Percentiles rank a stretch among this genome's conserved stretches.
These are phyloP conservation scores for Vombatus ursinus DNA, from an alignment of 2,113 vertebrate species.

Conservation along the genomic window DNA sequence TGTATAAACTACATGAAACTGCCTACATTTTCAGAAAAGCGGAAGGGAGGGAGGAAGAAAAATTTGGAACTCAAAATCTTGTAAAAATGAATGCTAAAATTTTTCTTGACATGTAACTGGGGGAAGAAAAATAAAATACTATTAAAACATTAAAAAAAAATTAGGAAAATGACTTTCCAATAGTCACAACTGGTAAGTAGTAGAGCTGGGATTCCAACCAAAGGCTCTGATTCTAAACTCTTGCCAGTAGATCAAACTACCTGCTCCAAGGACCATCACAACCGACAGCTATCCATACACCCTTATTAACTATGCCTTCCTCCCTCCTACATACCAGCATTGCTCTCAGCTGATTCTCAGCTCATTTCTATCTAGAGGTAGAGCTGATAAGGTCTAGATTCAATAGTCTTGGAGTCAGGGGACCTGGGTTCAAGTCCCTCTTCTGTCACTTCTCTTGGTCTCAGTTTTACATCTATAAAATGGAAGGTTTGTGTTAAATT, in stretches of 20 bases:
- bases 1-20: too few relatives aligned
- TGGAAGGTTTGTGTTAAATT: not conserved
- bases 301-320: accelerated
- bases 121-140: too few relatives aligned
- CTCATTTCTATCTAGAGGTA: not conserved
- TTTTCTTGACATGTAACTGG: too few relatives aligned
- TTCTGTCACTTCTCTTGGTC: not conserved
- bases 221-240: not conserved
- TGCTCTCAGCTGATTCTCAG: not conserved
- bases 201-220: slow-evolving; percentile 5
- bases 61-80: too few relatives aligned
- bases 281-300: too few relatives aligned
- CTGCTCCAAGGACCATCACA: not conserved
- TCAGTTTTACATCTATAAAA: not conserved
- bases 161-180: not conserved
- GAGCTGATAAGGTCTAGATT: not conserved
- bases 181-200: not conserved
- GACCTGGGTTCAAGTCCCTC: too few relatives aligned
- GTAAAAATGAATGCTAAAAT: too few relatives aligned
- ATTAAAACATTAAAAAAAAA: too few relatives aligned
- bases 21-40: too few relatives aligned
- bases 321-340: not conserved
- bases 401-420: not conserved
- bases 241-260: accelerated
- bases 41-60: too few relatives aligned